Conservation (phyloP, 2,888 invertebrate genomes). For the Gibbula magus region DNA sequence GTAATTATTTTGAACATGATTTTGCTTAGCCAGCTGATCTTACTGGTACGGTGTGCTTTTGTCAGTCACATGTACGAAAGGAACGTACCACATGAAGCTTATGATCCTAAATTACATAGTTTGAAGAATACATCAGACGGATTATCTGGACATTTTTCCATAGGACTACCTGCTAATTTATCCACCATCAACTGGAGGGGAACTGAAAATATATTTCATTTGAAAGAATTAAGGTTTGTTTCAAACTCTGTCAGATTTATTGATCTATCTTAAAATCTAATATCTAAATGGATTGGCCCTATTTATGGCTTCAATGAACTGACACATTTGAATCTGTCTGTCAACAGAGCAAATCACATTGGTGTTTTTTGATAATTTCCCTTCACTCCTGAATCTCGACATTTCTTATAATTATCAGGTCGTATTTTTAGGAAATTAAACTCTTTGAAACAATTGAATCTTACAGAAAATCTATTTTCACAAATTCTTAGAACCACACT, state of each 20-base stretch:
- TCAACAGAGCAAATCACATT: neutral
- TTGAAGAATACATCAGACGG: neutral
- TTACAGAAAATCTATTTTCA: slow-evolving; percentile 5
- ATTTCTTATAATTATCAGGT: slow-evolving; percentile 14
- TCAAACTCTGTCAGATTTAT: neutral
- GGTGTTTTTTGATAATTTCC: slow-evolving; percentile 23
- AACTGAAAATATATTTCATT: no score
- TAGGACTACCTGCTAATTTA: no score
- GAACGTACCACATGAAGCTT: no score
- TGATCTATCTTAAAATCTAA: slow-evolving; percentile 13
- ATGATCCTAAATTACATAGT: no score
- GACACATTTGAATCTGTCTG: slow-evolving; percentile 16
- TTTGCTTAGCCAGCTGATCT: no score
- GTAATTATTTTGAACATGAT: no score
- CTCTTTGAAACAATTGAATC: neutral
- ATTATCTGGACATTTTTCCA: neutral
- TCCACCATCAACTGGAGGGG: no score
- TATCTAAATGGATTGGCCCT: slow-evolving; percentile 19
- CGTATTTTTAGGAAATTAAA: neutral
- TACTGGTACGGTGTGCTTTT: no score
- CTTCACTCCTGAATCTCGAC: neutral
- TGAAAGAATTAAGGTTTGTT: no score
- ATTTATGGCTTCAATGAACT: slow-evolving; percentile 19
- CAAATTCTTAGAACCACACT: neutral
- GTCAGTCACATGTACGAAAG: no score